Percentiles rank a stretch among this genome's conserved stretches.
Evolutionary conservation across 2,888 invertebrate species (phyloP).

Genomic region (Cyrtodaria siliqua): DNA sequence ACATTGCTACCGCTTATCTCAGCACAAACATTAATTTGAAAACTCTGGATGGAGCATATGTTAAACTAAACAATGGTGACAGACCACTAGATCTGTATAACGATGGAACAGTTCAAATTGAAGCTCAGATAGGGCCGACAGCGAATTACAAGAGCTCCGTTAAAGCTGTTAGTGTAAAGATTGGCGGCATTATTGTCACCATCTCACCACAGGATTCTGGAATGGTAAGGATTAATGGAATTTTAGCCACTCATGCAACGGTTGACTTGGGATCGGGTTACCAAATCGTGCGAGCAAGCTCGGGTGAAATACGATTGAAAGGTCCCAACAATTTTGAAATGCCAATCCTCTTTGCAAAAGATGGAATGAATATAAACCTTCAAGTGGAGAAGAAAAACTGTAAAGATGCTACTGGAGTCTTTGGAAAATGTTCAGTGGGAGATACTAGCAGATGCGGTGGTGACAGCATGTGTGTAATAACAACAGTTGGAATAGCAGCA

Average conservation of each 20-base stretch:
- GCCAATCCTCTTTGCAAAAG: slow-evolving; percentile 12
- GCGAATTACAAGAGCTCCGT: slow-evolving; percentile 32
- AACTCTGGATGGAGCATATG: slow-evolving; percentile 70
- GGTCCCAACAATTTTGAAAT: slow-evolving; percentile 34
- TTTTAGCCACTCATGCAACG: slow-evolving; percentile 10
- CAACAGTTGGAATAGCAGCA: slow-evolving; percentile 22
- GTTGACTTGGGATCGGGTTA: slow-evolving; percentile 24
- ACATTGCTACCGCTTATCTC: slow-evolving; percentile 42
- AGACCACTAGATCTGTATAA: slow-evolving; percentile 31
- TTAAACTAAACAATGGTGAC: slow-evolving; percentile 52
- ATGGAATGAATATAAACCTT: slow-evolving; percentile 6
- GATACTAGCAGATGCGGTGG: slow-evolving; percentile 9
- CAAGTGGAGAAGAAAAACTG: slow-evolving; percentile 11
- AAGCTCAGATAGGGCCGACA: slow-evolving; percentile 46
- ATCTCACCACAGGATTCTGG: slow-evolving; percentile 39
- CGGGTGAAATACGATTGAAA: slow-evolving; percentile 11
- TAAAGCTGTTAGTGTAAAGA: slow-evolving; percentile 25
- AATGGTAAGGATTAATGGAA: slow-evolving; percentile 37
- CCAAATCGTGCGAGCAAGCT: slow-evolving; percentile 11
- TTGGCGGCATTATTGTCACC: slow-evolving; percentile 25
- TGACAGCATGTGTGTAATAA: slow-evolving; percentile 24
- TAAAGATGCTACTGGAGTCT: slow-evolving; percentile 22
- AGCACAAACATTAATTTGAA: slow-evolving; percentile 65
- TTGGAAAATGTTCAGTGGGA: slow-evolving; percentile 22
- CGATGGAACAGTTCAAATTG: slow-evolving; percentile 28